Evolutionary conservation across 2,113 vertebrate genomes (phyloP), one percentile per base, ranked within the genome.

Genomic region (Strix aluco): DNA sequence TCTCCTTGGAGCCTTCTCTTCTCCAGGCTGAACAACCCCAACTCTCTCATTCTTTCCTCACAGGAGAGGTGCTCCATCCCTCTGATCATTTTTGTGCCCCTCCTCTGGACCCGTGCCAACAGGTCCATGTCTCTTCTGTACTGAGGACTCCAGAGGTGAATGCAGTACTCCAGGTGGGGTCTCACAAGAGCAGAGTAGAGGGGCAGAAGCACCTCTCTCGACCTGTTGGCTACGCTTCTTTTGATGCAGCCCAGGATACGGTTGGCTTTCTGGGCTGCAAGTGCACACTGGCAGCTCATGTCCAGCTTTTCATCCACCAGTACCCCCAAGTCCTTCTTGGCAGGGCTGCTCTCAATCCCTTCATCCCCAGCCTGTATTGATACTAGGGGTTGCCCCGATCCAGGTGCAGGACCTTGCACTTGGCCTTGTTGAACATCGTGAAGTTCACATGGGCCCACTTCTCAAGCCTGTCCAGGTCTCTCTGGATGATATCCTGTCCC

Each of bases 261-360:
- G 7, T 32, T 69, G 7, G 34, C 34, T 5, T 61, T 52, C 32
- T 44, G 26, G 38, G 32, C 51, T 49, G 15, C 4, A 4, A 57
- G 42, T 3, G 1, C 22, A 47, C 18, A 9, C 14, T 57, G 17
- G 1, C 5, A 3, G 51, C 13, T 70, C 14, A 22, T 7, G 16
- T 17, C 11, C 32, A 61, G 20, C 46, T 52, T 69, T 51, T 44
- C 36, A 69, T 16, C 19, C 15, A 59, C 26, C 46, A 78, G 22
- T 20, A 78, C 3, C 15, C 46, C 25, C 36, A 77, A 36, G 11
- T 14, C 21, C 32, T 52, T 52, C 55, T 69, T 13, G 1, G 4
- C 54, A 44, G 38, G 17, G 63, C 13, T 58, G 9, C 23, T 72
- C 52, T 77, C 22, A 36, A 26, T 36, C n/a, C 5, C 7, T 73